These are phyloP conservation scores for Gnathonemus longibarbis DNA, from an alignment of 2,113 vertebrate genomes.

Conservation along the genomic window DNA sequence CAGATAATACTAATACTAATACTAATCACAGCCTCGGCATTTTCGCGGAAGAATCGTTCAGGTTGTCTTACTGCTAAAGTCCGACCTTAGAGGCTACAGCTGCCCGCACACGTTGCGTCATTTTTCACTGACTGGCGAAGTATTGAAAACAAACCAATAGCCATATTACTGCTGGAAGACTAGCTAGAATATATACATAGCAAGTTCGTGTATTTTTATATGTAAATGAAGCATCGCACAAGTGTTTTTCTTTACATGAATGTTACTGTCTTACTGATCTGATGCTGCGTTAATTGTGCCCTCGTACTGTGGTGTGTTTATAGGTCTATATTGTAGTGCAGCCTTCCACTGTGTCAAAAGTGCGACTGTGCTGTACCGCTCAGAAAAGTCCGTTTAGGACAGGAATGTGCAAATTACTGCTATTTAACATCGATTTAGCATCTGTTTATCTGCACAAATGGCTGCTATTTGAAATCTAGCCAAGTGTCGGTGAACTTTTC, in stretches of 20 bases:
- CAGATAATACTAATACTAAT: neutral
- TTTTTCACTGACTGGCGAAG: neutral
- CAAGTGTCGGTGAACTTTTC: neutral
- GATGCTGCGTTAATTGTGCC: neutral
- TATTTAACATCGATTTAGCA: neutral
- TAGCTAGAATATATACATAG: neutral
- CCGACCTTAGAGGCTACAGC: neutral
- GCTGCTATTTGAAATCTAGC: neutral
- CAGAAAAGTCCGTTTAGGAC: neutral
- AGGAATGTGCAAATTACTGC: neutral
- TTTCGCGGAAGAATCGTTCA: neutral
- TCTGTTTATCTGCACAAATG: neutral
- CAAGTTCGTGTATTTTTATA: neutral
- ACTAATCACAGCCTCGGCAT: neutral
- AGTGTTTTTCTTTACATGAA: neutral
- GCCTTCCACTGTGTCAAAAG: neutral
- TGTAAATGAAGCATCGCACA: neutral
- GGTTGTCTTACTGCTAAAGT: neutral
- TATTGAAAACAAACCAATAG: neutral
- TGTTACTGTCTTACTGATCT: neutral
- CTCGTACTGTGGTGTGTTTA: neutral
- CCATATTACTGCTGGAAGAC: neutral
- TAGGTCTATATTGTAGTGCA: neutral
- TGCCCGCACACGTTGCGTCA: neutral
- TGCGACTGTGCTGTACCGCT: neutral